Conservation (phyloP, 1,140 invertebrate species). For the Melipona quadrifasciata region DNA sequence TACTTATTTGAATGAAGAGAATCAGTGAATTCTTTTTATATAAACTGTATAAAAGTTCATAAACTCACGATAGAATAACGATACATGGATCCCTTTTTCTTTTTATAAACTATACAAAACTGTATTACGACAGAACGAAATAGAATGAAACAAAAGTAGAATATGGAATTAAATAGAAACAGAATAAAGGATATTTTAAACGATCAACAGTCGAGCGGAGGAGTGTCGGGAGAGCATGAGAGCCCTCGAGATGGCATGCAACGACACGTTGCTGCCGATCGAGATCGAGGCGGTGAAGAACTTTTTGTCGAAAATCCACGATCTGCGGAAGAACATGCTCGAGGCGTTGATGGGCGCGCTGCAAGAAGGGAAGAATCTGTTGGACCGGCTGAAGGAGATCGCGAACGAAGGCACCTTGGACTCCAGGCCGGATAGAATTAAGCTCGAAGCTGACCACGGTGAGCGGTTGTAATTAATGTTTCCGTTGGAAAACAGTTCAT, state of each 20-base stretch:
- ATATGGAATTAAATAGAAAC: background rate
- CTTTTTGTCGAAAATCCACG: conserved; percentile 85
- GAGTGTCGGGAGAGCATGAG: conserved; percentile 88
- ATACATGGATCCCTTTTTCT: no score
- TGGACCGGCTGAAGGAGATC: conserved; percentile 87
- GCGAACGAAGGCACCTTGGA: conserved; percentile 86
- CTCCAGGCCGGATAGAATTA: conserved; percentile 88
- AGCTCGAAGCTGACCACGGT: conserved; percentile 85
- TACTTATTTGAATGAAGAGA: no score
- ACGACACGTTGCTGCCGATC: conserved; percentile 84
- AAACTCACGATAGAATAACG: no score
- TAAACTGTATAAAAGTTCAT: no score
- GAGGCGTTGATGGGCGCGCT: conserved; percentile 89
- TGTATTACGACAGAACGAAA: no score
- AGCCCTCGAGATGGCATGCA: conserved; percentile 86
- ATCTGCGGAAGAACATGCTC: conserved; percentile 86
- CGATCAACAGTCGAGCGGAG: conserved; percentile 83
- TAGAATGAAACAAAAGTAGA: no score
- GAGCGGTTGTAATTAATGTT: conserved; percentile 41
- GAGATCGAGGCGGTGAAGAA: conserved; percentile 87
- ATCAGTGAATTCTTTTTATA: no score
- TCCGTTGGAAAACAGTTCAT: background rate
- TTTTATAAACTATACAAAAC: no score
- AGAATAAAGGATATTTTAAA: background rate
- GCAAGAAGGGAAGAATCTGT: conserved; percentile 89